These are phyloP conservation scores for Malurus elegans DNA, from an alignment of 2,113 vertebrate species.

Conservation along the genomic window DNA sequence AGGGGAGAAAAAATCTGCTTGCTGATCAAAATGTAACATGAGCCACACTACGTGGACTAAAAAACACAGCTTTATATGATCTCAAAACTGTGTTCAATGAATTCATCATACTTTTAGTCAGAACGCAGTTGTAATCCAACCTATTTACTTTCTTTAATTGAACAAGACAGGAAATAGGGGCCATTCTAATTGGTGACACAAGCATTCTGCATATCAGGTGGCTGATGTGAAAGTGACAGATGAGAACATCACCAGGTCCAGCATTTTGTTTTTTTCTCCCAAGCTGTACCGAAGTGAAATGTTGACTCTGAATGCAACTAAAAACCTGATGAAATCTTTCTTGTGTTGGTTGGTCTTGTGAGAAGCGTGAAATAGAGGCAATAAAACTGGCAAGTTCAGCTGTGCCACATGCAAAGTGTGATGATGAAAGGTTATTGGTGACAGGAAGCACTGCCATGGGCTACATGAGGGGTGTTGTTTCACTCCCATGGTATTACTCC, in stretches of 20 bases:
- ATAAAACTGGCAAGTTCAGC: background rate
- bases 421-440: background rate
- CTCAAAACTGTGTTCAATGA: background rate
- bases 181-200: background rate
- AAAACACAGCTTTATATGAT: background rate
- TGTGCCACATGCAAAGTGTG: accelerated
- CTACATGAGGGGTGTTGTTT: background rate
- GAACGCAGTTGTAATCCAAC: background rate
- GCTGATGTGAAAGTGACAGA: background rate
- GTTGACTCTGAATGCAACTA: background rate
- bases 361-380: background rate
- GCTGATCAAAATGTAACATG: background rate
- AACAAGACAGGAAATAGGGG: background rate
- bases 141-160: background rate
- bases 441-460: background rate
- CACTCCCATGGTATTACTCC: background rate
- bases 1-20: background rate
- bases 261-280: background rate
- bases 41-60: background rate
- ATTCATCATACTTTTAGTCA: background rate
- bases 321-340: background rate
- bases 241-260: background rate
- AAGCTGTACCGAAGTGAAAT: background rate
- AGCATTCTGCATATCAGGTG: background rate
- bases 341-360: background rate